Evolutionary conservation across 2,797 vertebrate species (phyloP), one percentile per base, ranked within the genome.

Genomic region (Cryptoblepharus egeriae): DNA sequence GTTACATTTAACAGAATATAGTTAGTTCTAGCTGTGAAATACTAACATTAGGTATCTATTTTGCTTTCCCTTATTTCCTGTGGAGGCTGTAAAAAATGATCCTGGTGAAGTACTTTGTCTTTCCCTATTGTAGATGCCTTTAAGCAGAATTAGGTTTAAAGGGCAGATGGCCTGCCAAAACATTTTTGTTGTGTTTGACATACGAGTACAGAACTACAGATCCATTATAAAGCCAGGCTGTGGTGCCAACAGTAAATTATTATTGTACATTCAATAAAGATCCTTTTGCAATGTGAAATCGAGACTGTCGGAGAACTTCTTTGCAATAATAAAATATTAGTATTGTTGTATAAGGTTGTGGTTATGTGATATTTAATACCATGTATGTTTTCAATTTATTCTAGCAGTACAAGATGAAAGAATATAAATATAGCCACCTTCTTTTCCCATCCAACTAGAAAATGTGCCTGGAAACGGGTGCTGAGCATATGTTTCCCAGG

Each of bases 61-160:
- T 95, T 94, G 91, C 92, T 94, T 96, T 95, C 96, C 95, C 45
- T 93, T 86, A 92, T 96, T 93, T 92, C 91, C 87, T 94, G 94
- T 94, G 90, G 95, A 96, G 94, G 88, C 93, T 90, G 69, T 94
- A 95, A 95, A 92, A 89, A 91, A 75, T 91, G 35, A 91, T 95
- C 88, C 94, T 93, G 95, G 88, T 89, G 88, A 91, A 93, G 93
- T 92, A 91, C 93, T 96, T 93, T 96, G 94, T 96, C 96, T 96
- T 95, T 93, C 90, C 90, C 37, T 91, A 96, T 91, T 91, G 86
- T 83, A 93, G 93, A 90, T 92, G 83, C 87, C 88, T 94, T 75
- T 60, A 91, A 93, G 87, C 89, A 92, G 87, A 93, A 93, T 88
- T 93, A 86, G 87, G 83, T 93, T 94, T 90, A 88, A 93, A 88